These are phyloP conservation scores for Polypedilum pembai DNA, from an alignment of 1,140 invertebrate species.

Conservation along the genomic window DNA sequence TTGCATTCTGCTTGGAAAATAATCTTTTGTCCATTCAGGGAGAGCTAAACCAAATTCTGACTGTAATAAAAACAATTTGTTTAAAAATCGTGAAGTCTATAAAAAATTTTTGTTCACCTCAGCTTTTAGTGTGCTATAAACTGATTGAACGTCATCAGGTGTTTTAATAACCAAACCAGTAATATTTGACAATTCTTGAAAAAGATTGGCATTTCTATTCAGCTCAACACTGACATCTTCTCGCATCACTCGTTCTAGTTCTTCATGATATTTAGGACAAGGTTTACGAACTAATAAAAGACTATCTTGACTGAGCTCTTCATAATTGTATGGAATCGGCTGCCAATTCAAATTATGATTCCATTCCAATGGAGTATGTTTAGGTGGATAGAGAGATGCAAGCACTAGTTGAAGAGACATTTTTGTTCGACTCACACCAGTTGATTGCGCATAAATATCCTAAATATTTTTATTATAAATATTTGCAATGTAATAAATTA, in stretches of 20 bases:
- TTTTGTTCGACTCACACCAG: conserved; percentile 64
- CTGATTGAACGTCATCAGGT: conserved; percentile 54
- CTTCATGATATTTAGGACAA: conserved; percentile 52
- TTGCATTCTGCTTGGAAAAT: conserved; percentile 55
- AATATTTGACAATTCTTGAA: conserved; percentile 47
- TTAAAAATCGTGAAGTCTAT: no score
- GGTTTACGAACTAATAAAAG: conserved; percentile 49
- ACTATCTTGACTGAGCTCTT: conserved; percentile 54
- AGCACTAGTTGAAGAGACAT: conserved; percentile 65
- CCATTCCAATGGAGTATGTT: conserved; percentile 50
- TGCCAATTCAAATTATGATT: conserved; percentile 61
- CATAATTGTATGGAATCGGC: conserved; percentile 62
- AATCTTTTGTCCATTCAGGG: conserved; percentile 54
- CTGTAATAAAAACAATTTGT: conserved; percentile 43
- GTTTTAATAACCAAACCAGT: conserved; percentile 52
- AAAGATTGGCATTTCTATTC: conserved; percentile 47
- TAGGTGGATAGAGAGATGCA: conserved; percentile 61
- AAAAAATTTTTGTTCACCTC: no score
- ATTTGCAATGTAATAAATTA: not conserved
- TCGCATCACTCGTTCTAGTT: conserved; percentile 46
- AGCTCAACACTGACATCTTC: conserved; percentile 47
- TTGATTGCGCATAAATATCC: conserved; percentile 58
- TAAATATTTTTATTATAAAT: conserved; percentile 29
- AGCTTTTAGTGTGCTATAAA: conserved; percentile 57
- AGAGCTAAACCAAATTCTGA: conserved; percentile 50